A percentile compares a stretch with the other conserved stretches of the same genome.
phyloP scores from a whole-genome alignment of 2,888 invertebrate species.

The Harpalus rufipes region DNA sequence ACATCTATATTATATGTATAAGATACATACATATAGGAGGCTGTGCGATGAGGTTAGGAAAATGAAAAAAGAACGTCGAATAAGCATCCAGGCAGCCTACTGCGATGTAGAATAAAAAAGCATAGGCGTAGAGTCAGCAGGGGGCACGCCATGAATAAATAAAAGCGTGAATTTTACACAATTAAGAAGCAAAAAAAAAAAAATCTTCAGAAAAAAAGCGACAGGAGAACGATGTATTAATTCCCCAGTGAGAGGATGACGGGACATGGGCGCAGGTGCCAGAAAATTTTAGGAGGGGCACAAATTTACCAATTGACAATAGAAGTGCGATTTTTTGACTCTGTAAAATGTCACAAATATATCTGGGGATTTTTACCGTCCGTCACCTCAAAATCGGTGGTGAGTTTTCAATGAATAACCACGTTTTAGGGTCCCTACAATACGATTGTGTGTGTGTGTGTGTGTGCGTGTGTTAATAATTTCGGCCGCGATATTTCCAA shows the following conservation, averaged over 20 bases:
- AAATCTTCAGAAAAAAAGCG: conserved; percentile 73
- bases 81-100: conserved; percentile 62
- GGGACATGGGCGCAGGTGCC: neutral
- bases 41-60: neutral
- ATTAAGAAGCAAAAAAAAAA: conserved; percentile 78
- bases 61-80: conserved; percentile 54
- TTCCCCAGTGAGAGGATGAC: conserved; percentile 36
- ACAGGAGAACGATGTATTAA: conserved; percentile 47
- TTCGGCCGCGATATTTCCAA: too few relatives aligned
- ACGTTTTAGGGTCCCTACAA: too few relatives aligned
- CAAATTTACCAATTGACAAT: too few relatives aligned
- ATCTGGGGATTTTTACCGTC: too few relatives aligned
- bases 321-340: too few relatives aligned
- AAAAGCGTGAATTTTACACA: conserved; percentile 79
- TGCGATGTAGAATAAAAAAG: conserved; percentile 64
- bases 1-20: neutral
- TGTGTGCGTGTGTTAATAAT: too few relatives aligned
- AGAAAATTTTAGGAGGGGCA: too few relatives aligned
- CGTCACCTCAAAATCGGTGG: too few relatives aligned
- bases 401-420: too few relatives aligned
- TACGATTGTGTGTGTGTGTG: too few relatives aligned
- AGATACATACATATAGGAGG: neutral
- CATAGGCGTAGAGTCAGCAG: conserved; percentile 71
- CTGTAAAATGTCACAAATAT: too few relatives aligned
- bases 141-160: conserved; percentile 78